Percentiles rank a stretch among this genome's conserved stretches.
phyloP scores from a whole-genome alignment of 30 jellyfish, hydroid and myxozoan genomes.

The Mastigias papua region DNA sequence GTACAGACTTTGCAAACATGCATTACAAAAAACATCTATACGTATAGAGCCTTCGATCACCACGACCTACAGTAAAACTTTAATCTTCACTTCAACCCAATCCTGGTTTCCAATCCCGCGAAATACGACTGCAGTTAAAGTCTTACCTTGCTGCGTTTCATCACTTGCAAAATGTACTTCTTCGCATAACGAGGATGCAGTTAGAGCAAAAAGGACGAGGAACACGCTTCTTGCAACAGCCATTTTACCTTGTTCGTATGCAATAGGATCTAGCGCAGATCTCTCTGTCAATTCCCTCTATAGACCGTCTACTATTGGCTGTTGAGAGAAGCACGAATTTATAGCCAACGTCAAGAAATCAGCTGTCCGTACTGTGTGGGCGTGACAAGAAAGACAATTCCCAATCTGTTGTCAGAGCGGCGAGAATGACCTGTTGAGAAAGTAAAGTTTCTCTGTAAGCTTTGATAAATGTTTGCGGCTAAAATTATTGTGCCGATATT shows the following conservation, averaged over 20 bases:
- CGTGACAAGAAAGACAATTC: slow-evolving; percentile 36
- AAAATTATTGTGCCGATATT: neutral
- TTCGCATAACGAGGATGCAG: neutral
- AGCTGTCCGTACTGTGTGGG: slow-evolving; percentile 66
- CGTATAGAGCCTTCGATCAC: too few species aligned
- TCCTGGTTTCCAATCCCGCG: too few species aligned
- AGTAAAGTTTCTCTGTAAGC: slow-evolving; percentile 13
- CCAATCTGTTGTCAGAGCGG: neutral
- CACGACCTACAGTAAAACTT: too few species aligned
- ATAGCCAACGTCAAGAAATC: slow-evolving; percentile 33
- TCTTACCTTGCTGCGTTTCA: neutral
- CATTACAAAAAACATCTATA: too few species aligned
- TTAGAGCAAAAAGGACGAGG: slow-evolving; percentile 4
- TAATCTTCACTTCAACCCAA: too few species aligned
- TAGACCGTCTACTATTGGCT: neutral
- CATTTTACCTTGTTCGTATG: neutral
- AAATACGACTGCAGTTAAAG: too few species aligned
- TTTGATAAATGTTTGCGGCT: slow-evolving; percentile 30
- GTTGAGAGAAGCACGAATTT: slow-evolving; percentile 13
- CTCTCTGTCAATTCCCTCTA: neutral
- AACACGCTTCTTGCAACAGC: neutral
- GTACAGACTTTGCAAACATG: too few species aligned
- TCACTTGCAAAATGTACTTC: neutral
- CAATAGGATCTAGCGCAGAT: neutral
- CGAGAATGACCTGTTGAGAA: slow-evolving; percentile 33